Evolutionary conservation across 2,113 vertebrate genomes (phyloP).

Genomic region (Hydropotes inermis): DNA sequence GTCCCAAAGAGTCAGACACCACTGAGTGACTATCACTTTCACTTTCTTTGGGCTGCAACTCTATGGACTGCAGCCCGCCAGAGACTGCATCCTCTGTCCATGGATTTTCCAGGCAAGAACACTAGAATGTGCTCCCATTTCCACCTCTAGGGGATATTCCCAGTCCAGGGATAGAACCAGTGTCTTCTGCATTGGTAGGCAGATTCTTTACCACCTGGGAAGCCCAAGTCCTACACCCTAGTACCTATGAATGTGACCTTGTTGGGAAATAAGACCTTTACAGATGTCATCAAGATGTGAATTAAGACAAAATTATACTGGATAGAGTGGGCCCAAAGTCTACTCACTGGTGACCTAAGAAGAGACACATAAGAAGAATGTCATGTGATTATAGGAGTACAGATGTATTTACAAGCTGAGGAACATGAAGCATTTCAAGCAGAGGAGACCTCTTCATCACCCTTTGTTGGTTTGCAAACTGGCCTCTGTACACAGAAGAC

Average conservation of each 20-base stretch:
- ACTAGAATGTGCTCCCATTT: not conserved
- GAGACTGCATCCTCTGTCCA: not conserved
- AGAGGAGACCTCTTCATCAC: too few relatives aligned
- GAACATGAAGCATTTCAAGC: not conserved
- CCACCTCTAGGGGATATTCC: not conserved
- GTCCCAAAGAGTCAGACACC: not conserved
- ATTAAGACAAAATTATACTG: not conserved
- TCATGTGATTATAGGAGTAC: not conserved
- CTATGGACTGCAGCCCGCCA: not conserved
- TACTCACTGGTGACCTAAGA: not conserved
- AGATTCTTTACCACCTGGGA: not conserved
- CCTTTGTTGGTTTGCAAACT: not conserved
- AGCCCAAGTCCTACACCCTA: not conserved
- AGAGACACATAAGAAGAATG: not conserved
- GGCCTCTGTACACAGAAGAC: not conserved
- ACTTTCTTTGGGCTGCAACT: not conserved
- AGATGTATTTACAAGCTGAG: not conserved
- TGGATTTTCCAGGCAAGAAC: not conserved
- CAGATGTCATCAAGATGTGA: not conserved
- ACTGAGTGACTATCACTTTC: not conserved
- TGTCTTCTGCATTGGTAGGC: not conserved
- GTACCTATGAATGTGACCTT: not conserved
- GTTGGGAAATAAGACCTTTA: not conserved
- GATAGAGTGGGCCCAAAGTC: not conserved
- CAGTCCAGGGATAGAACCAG: rapidly evolving